Evolutionary conservation across 2,888 invertebrate genomes (phyloP).

Genomic region (Epistrophe grossulariae): DNA sequence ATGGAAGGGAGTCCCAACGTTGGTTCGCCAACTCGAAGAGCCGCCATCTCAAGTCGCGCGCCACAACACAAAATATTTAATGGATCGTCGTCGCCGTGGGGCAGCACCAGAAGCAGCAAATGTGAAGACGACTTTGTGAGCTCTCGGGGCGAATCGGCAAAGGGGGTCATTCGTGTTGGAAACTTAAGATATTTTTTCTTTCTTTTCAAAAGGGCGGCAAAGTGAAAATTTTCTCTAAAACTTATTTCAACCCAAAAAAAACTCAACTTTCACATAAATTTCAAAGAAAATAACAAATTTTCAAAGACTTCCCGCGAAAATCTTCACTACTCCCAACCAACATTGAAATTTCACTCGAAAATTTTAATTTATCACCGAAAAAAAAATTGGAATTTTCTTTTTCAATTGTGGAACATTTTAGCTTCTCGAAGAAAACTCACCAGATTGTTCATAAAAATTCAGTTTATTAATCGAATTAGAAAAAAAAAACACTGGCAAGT

Average conservation of each 20-base stretch:
- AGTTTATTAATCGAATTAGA: conserved; percentile 67
- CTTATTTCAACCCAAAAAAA: conserved; percentile 3
- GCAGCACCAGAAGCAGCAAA: background rate
- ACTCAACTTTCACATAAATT: conserved; percentile 54
- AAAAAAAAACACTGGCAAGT: conserved; percentile 76
- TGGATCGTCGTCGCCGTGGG: conserved; percentile 7
- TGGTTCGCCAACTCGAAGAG: background rate
- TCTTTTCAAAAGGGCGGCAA: conserved; percentile 68
- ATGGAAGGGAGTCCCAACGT: conserved; percentile 50
- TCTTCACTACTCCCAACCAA: conserved; percentile 9
- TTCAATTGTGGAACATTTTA: conserved; percentile 41
- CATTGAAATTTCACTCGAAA: conserved; percentile 55
- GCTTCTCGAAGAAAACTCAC: conserved; percentile 77
- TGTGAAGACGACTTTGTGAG: conserved; percentile 17
- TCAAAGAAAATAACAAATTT: conserved; percentile 30
- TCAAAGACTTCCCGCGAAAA: conserved; percentile 57
- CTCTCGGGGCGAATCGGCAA: background rate
- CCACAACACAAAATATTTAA: conserved; percentile 62
- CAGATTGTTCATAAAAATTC: conserved; percentile 78
- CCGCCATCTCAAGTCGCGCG: conserved; percentile 25
- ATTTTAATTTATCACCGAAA: conserved; percentile 49
- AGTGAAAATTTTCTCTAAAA: conserved; percentile 49
- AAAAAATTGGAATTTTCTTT: conserved; percentile 45
- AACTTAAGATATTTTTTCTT: conserved; percentile 27
- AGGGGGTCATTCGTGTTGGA: conserved; percentile 14